Conservation (phyloP, 2,888 invertebrate species). For the Agrenia bidenticulata region DNA sequence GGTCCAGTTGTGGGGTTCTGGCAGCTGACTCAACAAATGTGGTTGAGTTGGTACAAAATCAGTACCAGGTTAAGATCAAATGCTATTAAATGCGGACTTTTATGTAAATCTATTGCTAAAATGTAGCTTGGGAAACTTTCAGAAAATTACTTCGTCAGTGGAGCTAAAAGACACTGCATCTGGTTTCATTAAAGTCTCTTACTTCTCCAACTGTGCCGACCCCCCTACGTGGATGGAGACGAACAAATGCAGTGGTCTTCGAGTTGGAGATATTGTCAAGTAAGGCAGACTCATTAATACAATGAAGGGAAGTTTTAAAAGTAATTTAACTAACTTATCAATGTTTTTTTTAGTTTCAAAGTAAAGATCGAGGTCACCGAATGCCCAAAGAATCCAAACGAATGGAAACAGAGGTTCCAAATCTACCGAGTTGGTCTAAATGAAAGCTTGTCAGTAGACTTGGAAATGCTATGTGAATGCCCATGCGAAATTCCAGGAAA, state of each 20-base stretch:
- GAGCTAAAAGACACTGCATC: slow-evolving; percentile 34
- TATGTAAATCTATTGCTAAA: neutral
- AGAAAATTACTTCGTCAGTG: slow-evolving; percentile 32
- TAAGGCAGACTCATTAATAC: too few relatives aligned
- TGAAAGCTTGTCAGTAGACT: slow-evolving; percentile 59
- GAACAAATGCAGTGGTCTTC: slow-evolving; percentile 69
- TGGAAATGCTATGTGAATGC: slow-evolving; percentile 62
- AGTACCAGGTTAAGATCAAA: slow-evolving; percentile 69
- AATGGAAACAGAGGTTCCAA: slow-evolving; percentile 41
- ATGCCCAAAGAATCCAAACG: slow-evolving; percentile 30
- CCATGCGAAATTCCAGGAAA: slow-evolving; percentile 56
- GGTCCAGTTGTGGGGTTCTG: slow-evolving; percentile 84
- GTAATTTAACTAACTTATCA: too few relatives aligned
- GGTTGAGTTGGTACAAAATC: slow-evolving; percentile 87
- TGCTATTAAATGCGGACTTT: neutral
- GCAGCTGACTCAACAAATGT: slow-evolving; percentile 93
- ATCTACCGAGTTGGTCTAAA: slow-evolving; percentile 62
- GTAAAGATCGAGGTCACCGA: slow-evolving; percentile 37
- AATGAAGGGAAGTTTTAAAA: too few relatives aligned
- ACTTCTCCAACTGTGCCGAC: slow-evolving; percentile 28
- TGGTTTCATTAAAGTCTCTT: slow-evolving; percentile 31
- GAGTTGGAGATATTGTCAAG: slow-evolving; percentile 25
- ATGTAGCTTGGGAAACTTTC: too few relatives aligned
- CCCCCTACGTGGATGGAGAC: slow-evolving; percentile 60
- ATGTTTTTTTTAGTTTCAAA: slow-evolving; percentile 21